Conservation (phyloP, 2,797 vertebrate species). For the Peromyscus nudipes region DNA sequence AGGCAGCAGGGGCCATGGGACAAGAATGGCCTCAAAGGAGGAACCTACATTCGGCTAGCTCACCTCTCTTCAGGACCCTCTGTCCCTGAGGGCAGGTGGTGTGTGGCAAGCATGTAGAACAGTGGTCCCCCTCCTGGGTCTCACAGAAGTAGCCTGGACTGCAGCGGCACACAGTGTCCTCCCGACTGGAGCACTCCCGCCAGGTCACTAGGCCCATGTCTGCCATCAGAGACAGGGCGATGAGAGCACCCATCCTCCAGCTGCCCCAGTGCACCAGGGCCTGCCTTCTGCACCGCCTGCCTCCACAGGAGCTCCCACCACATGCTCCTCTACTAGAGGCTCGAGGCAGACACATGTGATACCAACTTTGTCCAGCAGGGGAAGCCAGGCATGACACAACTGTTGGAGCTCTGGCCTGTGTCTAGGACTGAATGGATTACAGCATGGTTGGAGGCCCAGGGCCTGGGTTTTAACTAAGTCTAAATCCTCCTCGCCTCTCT, state of each 20-base stretch:
- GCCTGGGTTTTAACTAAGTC: background rate
- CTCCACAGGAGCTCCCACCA: background rate
- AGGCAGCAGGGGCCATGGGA: background rate
- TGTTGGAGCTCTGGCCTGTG: background rate
- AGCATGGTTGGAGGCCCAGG: background rate
- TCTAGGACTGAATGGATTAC: background rate
- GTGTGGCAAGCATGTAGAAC: slow-evolving; percentile 59
- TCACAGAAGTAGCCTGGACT: slow-evolving; percentile 70
- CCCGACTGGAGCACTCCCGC: background rate
- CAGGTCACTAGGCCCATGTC: slow-evolving; percentile 60
- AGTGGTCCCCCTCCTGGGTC: accelerated
- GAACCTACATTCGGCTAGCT: background rate
- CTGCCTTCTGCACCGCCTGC: background rate
- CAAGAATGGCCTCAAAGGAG: accelerated
- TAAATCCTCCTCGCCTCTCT: background rate
- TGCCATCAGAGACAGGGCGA: background rate
- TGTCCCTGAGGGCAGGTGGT: slow-evolving; percentile 52
- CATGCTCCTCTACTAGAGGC: background rate
- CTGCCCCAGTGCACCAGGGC: too few species aligned
- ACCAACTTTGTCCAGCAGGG: background rate
- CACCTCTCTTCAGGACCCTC: slow-evolving; percentile 41
- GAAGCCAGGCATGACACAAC: background rate
- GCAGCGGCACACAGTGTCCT: slow-evolving; percentile 72
- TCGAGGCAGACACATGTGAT: background rate
- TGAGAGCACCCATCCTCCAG: background rate